A percentile compares a stretch with the other conserved stretches of the same genome.
phyloP scores from a whole-genome alignment of 2,113 vertebrate species.

The Trinectes maculatus region DNA sequence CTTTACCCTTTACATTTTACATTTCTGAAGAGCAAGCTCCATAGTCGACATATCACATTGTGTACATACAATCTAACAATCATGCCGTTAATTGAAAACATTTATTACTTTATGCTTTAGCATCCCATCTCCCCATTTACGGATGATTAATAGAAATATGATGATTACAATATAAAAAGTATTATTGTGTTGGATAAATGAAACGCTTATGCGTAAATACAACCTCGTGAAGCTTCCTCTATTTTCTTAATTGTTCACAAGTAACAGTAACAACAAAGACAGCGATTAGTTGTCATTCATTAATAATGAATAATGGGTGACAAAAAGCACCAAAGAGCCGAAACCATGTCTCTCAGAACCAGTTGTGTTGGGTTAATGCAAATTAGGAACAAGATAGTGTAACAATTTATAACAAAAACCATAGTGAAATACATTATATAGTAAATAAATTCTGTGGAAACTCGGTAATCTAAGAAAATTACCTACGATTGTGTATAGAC shows the following conservation, averaged over 20 bases:
- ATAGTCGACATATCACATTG: too few species aligned
- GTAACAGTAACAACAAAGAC: constrained; percentile 8
- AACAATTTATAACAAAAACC: neutral
- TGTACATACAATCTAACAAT: too few species aligned
- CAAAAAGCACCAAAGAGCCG: neutral
- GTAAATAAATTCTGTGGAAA: neutral
- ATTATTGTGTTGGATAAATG: neutral
- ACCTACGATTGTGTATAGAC: neutral
- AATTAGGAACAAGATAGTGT: neutral
- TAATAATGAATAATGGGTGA: neutral
- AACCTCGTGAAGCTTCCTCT: constrained; percentile 1
- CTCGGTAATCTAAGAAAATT: neutral
- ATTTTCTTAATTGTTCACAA: too few species aligned
- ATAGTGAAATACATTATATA: neutral
- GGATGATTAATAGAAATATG: neutral
- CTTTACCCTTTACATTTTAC: constrained; percentile 6
- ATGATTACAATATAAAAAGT: neutral
- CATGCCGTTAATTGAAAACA: neutral
- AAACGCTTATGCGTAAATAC: too few species aligned
- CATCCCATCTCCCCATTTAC: neutral
- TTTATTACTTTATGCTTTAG: too few species aligned
- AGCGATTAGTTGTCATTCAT: constrained; percentile 19
- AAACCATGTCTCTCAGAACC: neutral
- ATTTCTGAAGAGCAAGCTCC: constrained; percentile 12
- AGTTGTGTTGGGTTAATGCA: constrained; percentile 5